A percentile compares a stretch with the other conserved stretches of the same genome.
Evolutionary conservation across 2,113 vertebrate genomes (phyloP).

Genomic region (Puffinus mauretanicus): DNA sequence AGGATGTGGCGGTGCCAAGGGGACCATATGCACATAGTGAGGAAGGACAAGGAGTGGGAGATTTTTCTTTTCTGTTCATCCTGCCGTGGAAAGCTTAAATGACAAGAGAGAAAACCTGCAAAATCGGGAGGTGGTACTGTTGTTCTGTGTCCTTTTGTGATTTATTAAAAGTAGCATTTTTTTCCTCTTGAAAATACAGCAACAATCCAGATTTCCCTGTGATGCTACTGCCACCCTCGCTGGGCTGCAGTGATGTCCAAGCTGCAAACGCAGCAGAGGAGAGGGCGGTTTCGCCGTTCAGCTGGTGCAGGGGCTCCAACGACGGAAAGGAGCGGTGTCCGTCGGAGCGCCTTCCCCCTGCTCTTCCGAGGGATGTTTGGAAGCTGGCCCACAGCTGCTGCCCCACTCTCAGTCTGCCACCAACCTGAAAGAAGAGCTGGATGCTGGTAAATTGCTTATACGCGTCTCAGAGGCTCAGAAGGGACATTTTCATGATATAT

Average conservation of each 20-base stretch:
- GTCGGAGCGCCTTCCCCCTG: fast-evolving
- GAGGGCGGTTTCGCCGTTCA: not conserved
- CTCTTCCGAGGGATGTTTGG: not conserved
- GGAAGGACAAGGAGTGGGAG: not conserved
- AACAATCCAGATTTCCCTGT: not conserved
- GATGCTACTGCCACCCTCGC: not conserved
- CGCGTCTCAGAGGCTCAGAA: not conserved
- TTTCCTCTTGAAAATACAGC: not conserved
- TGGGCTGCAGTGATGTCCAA: not conserved
- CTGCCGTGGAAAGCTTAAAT: not conserved
- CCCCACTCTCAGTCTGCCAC: not conserved
- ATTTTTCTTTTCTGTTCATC: not conserved
- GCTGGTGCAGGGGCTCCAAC: not conserved
- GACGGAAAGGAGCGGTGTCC: fast-evolving
- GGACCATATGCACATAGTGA: not conserved
- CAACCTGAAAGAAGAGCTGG: not conserved
- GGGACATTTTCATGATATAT: not conserved
- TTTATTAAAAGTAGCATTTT: not conserved
- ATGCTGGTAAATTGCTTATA: not conserved
- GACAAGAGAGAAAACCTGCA: not conserved
- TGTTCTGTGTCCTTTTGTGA: not conserved
- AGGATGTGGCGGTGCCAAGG: not conserved
- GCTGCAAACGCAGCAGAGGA: not conserved
- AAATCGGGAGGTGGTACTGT: not conserved
- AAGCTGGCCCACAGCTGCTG: not conserved